Conservation (phyloP, 2,797 vertebrate species). For the Alectoris magna region DNA sequence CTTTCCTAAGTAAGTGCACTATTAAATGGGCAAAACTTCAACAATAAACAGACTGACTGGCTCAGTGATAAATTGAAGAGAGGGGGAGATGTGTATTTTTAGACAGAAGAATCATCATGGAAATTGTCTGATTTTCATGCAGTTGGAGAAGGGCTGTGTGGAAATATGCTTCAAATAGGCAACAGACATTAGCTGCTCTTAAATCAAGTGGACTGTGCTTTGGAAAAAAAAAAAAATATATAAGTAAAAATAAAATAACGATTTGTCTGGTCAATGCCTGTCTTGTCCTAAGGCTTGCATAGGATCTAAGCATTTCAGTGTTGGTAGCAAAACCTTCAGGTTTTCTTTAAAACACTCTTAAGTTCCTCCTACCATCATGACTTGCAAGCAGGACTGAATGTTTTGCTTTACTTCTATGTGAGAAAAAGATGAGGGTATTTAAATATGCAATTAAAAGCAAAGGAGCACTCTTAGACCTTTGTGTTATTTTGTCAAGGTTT, state of each 20-base stretch:
- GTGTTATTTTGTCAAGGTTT: not conserved
- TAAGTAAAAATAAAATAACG: not conserved
- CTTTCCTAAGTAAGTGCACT: slow-evolving; percentile 48
- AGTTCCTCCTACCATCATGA: not conserved
- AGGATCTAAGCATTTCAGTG: not conserved
- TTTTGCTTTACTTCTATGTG: not conserved
- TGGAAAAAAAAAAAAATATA: not conserved
- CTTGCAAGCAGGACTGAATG: not conserved
- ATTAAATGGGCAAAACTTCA: slow-evolving; percentile 35
- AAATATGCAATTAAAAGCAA: not conserved
- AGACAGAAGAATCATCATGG: slow-evolving; percentile 35
- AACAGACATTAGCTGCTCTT: not conserved
- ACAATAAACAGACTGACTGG: slow-evolving; percentile 21
- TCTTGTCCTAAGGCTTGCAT: not conserved
- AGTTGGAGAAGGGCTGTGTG: not conserved
- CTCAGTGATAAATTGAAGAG: slow-evolving; percentile 26
- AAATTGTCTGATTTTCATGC: slow-evolving; percentile 10
- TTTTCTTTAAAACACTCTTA: not conserved
- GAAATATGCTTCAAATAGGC: slow-evolving; percentile 29
- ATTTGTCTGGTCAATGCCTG: not conserved
- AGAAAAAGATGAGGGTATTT: not conserved
- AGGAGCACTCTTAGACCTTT: not conserved
- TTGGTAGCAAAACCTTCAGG: not conserved
- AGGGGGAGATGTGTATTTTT: slow-evolving; percentile 28
- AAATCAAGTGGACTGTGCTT: not conserved